These are phyloP conservation scores for Cyanistes caeruleus DNA, from an alignment of 2,113 vertebrate species.

Conservation along the genomic window DNA sequence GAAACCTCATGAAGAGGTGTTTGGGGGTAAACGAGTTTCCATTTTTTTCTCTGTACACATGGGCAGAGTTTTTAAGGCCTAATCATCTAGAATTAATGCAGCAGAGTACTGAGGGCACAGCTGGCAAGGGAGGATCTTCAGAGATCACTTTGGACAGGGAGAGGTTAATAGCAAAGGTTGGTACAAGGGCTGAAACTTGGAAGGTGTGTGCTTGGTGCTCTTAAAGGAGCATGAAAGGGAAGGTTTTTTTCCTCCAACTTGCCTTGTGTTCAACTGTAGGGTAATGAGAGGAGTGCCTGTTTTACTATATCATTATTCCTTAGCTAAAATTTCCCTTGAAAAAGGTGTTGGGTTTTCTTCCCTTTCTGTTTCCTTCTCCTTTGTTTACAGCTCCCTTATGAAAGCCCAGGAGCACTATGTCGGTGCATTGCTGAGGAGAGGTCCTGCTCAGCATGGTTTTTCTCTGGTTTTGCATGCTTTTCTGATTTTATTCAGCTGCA, in stretches of 20 bases:
- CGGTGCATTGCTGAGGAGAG: not conserved
- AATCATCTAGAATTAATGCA: not conserved
- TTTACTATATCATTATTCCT: not conserved
- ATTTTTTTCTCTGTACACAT: not conserved
- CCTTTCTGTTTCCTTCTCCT: not conserved
- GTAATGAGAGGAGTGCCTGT: not conserved
- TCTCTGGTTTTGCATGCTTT: not conserved
- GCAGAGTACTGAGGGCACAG: not conserved
- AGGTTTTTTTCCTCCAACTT: not conserved
- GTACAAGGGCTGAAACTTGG: not conserved
- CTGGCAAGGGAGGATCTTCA: not conserved
- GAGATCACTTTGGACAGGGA: not conserved
- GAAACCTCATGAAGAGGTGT: not conserved
- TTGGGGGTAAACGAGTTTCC: not conserved
- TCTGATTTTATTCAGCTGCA: not conserved
- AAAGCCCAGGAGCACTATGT: not conserved
- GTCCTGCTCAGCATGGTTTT: accelerated
- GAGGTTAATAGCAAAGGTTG: not conserved
- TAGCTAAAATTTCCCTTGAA: not conserved
- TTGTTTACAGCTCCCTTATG: not conserved
- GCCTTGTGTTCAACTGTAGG: not conserved
- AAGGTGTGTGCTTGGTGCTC: not conserved
- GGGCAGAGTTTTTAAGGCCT: not conserved
- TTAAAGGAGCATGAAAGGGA: not conserved
- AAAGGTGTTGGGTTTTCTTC: not conserved